These are phyloP conservation scores for Mastomys natalensis DNA, from an alignment of 2,113 vertebrate genomes.

Conservation along the genomic window DNA sequence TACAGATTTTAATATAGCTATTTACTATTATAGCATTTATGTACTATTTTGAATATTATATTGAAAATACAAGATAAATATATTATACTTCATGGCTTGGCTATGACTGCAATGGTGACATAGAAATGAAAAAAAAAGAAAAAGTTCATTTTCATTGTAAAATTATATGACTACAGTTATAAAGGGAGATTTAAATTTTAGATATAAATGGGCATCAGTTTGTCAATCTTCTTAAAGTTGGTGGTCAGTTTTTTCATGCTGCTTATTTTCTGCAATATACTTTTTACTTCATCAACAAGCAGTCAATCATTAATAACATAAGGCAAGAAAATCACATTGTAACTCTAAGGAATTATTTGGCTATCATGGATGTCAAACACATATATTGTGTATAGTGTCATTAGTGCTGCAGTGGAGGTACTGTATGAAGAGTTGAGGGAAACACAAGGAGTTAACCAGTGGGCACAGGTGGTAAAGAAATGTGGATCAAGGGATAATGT, in stretches of 20 bases:
- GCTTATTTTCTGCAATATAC: not conserved
- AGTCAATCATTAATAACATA: not conserved
- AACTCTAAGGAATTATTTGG: not conserved
- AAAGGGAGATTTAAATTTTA: not conserved
- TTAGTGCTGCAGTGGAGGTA: not conserved
- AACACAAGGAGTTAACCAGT: not conserved
- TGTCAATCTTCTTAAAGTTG: not conserved
- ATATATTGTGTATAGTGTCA: not conserved
- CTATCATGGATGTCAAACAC: not conserved
- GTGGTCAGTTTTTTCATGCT: not conserved
- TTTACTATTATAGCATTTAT: not conserved
- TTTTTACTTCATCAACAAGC: not conserved
- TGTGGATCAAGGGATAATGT: no score
- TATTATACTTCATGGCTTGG: not conserved
- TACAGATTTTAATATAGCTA: no score
- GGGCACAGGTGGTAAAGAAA: not conserved
- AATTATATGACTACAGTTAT: not conserved
- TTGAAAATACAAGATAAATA: conserved; percentile 20
- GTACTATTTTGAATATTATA: conserved; percentile 30
- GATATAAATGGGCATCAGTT: not conserved
- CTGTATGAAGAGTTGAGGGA: not conserved
- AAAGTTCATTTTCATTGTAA: not conserved
- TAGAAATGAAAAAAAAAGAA: not conserved
- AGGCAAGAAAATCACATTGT: conserved; percentile 10
- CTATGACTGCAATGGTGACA: not conserved